Evolutionary conservation across 2,797 vertebrate species (phyloP).

Genomic region (Meriones psammophilus): DNA sequence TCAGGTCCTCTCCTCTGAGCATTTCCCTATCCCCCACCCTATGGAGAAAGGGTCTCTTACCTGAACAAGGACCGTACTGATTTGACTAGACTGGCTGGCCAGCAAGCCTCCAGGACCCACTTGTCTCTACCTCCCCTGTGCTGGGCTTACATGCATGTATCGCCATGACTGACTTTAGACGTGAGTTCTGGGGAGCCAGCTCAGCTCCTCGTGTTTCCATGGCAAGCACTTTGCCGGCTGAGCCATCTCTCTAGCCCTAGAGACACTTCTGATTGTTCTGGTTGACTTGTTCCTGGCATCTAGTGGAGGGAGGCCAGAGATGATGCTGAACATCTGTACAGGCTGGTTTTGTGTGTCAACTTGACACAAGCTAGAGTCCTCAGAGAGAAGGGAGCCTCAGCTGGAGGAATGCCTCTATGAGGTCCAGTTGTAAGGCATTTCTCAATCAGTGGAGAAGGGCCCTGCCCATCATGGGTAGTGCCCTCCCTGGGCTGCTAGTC

Average conservation of each 20-base stretch:
- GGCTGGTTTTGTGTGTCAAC: not conserved
- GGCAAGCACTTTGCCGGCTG: not conserved
- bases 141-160: not conserved
- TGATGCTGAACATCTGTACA: not conserved
- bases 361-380: not conserved
- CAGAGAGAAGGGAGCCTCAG: not conserved
- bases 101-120: too few relatives aligned
- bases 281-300: not conserved
- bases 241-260: not conserved
- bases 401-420: not conserved
- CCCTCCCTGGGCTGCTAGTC: not conserved
- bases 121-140: not conserved
- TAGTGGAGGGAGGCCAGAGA: not conserved
- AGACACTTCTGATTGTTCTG: not conserved
- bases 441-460: not conserved
- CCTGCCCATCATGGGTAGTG: not conserved
- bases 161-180: not conserved
- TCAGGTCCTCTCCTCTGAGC: not conserved
- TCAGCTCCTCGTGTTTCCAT: not conserved
- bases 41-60: not conserved
- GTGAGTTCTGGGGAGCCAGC: not conserved
- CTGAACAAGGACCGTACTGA: too few relatives aligned
- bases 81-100: too few relatives aligned
- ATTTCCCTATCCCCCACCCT: not conserved
- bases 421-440: not conserved